Evolutionary conservation across 2,888 invertebrate species (phyloP), one percentile per base, ranked within the genome.

Genomic region (Shargacucullia verbasci): DNA sequence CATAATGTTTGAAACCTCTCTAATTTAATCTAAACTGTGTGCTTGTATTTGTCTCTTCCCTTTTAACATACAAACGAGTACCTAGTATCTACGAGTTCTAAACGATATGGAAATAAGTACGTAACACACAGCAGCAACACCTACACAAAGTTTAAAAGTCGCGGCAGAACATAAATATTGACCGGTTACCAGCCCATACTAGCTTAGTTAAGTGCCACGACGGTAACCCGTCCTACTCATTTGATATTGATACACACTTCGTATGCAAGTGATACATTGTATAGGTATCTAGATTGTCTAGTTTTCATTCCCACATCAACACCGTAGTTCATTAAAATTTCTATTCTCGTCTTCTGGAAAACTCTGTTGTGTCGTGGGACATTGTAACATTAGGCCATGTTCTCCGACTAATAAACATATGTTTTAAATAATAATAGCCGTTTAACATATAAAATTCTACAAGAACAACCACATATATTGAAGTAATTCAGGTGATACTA

Each of bases 211-310:
- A 44, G 31, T 46, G 43, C 43, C 38, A 44, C 38, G 14, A 15
- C 8, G 10, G 33, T 34, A 53, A 66, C 66, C 20, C 34, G 45
- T 66, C 53, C 14, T 45, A 37, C 14, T 53, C 45, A 46, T 66
- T 49, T 41, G 25, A 47, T 59, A 64, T 33, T 40, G 4, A 15
- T 37, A 37, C 37, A 40, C 31, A 49, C 12, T 10, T 33, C 25
- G 15, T 44, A 29, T 29, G 9, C 29, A 29, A 20, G 41, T 20
- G 12, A 43, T 52, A 50, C 40, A 31, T 41, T 49, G 37, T 59
- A 38, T 34, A 15, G 0, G 5, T 34, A 46, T 34, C 45, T 46
- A 35, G 13, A 25, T 13, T 45, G 11, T 47, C 47, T 38, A 38
- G 15, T 14, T 47, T 37, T 38, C 29, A 6, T 27, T 46, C 14